phyloP scores from a whole-genome alignment of 2,888 invertebrate genomes.

The Ichneumoninae sp. region DNA sequence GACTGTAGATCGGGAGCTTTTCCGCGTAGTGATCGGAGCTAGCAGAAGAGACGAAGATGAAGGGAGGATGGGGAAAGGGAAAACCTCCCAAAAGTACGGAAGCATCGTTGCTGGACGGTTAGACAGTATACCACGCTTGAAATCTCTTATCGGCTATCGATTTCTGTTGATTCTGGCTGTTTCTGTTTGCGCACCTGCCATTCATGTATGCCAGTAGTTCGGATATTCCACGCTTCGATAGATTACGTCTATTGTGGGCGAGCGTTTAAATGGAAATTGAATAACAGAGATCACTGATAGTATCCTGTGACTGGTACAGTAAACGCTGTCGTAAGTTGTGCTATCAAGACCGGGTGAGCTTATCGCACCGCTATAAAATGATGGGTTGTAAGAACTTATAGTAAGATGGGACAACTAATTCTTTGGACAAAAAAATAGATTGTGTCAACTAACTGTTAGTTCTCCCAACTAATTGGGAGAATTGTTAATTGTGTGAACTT shows the following conservation, averaged over 20 bases:
- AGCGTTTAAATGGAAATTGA: constrained; percentile 4
- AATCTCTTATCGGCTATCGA: constrained; percentile 68
- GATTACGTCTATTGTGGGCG: constrained; percentile 5
- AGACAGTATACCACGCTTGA: constrained; percentile 60
- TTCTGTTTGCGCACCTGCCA: constrained; percentile 57
- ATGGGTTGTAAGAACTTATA: background rate
- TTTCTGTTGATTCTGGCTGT: constrained; percentile 60
- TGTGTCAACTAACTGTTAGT: background rate
- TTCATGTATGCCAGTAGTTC: constrained; percentile 35
- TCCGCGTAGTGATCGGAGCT: background rate
- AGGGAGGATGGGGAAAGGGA: constrained; percentile 35
- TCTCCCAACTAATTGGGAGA: background rate
- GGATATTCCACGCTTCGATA: constrained; percentile 40
- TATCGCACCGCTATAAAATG: background rate
- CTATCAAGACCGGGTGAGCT: background rate
- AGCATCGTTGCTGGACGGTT: constrained; percentile 60
- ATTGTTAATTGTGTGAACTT: background rate
- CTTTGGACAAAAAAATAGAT: background rate
- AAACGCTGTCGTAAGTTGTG: background rate
- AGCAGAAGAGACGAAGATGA: constrained; percentile 5
- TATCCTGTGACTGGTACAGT: constrained; percentile 1
- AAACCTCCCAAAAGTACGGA: constrained; percentile 58
- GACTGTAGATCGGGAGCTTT: constrained; percentile 5
- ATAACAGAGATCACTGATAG: constrained; percentile 9
- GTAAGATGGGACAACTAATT: background rate